Conservation (phyloP, 2,888 invertebrate genomes). For the Platycnemis pennipes region DNA sequence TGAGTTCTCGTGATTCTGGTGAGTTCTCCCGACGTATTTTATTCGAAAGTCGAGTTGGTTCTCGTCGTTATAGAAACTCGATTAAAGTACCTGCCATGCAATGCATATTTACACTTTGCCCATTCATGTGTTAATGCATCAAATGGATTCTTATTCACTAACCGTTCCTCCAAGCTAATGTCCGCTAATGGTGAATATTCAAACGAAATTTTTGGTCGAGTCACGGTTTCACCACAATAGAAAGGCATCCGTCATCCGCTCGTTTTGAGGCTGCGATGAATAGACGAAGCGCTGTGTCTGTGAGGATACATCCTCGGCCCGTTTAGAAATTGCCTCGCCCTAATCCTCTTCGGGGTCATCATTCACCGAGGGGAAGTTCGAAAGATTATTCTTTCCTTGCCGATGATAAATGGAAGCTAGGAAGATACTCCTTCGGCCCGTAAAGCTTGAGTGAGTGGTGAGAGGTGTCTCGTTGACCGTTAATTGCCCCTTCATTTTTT, state of each 20-base stretch:
- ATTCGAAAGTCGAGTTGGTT: too few relatives aligned
- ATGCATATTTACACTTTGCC: background rate
- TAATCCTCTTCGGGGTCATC: background rate
- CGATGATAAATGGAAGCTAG: background rate
- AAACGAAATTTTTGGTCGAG: background rate
- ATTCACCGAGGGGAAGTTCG: background rate
- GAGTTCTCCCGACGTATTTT: too few relatives aligned
- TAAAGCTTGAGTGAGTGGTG: background rate
- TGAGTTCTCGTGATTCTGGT: too few relatives aligned
- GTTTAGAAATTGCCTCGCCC: background rate
- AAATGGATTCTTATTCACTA: background rate
- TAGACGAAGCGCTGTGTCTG: background rate
- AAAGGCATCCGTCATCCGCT: background rate
- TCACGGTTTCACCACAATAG: background rate
- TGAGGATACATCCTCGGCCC: background rate
- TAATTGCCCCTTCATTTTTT: background rate
- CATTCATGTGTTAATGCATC: background rate
- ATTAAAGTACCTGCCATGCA: too few relatives aligned
- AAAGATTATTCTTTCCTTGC: background rate
- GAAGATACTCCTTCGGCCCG: background rate
- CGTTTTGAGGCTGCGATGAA: background rate
- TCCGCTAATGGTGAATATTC: background rate
- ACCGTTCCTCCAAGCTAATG: background rate
- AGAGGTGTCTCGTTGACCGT: background rate
- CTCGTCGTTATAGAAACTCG: too few relatives aligned